Percentiles rank a stretch among this genome's conserved stretches.
phyloP scores from a whole-genome alignment of 2,888 invertebrate species.

The Synanthedon andrenaeformis region DNA sequence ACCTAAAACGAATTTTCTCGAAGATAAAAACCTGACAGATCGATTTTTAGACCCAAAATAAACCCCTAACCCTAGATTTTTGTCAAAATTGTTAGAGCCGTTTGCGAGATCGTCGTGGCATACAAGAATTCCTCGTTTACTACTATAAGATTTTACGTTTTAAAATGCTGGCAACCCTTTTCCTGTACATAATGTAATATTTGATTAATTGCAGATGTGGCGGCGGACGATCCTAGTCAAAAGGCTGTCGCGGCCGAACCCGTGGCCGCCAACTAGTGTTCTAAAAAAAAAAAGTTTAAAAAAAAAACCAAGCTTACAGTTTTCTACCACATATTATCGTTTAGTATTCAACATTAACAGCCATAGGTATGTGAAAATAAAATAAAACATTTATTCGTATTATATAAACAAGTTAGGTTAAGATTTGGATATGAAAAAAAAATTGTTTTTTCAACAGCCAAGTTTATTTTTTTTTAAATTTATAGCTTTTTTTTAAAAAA shows the following conservation, averaged over 20 bases:
- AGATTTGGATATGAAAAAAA: constrained; percentile 21
- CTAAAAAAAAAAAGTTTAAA: constrained; percentile 3
- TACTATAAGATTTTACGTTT: too few species aligned
- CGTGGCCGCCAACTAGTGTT: constrained; percentile 41
- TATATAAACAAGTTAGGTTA: constrained; percentile 51
- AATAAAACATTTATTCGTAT: constrained; percentile 54
- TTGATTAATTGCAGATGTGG: not conserved
- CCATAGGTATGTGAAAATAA: constrained; percentile 46
- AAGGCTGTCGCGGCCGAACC: constrained; percentile 23
- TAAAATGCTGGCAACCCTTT: too few species aligned
- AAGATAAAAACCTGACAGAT: too few species aligned
- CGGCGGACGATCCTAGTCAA: constrained; percentile 37
- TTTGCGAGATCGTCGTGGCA: too few species aligned
- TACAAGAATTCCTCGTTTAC: too few species aligned
- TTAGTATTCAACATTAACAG: constrained; percentile 32
- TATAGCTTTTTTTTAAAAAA: constrained; percentile 37
- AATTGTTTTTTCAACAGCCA: too few species aligned
- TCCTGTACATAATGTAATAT: not conserved
- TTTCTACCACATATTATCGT: constrained; percentile 42
- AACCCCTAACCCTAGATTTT: too few species aligned
- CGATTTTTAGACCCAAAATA: too few species aligned
- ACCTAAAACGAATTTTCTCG: too few species aligned
- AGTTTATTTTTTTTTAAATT: too few species aligned
- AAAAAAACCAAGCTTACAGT: constrained; percentile 26
- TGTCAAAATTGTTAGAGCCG: too few species aligned